Percentiles rank a stretch among this genome's conserved stretches.
Conservation (phyloP, 2,113 vertebrate species). For the Scytalopus superciliaris region DNA sequence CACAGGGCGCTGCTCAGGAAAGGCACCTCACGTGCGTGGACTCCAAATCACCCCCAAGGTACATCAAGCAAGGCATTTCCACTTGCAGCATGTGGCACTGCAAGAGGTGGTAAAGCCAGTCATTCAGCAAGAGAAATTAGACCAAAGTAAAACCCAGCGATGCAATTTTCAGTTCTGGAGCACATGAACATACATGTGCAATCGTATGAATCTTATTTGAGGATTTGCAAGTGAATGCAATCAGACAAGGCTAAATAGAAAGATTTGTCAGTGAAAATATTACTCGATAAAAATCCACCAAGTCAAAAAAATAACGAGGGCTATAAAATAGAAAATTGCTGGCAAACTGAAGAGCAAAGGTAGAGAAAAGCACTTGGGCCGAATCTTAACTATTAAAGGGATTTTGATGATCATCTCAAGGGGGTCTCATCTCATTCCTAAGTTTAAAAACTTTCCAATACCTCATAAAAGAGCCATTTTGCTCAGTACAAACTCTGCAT, state of each 20-base stretch:
- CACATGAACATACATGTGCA: background rate
- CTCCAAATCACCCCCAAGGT: background rate
- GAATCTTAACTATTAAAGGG: background rate
- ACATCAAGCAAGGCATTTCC: accelerated
- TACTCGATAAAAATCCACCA: background rate
- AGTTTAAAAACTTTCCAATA: slow-evolving; percentile 31
- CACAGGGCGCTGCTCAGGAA: background rate
- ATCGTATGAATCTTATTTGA: background rate
- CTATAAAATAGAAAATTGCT: background rate
- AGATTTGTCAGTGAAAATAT: background rate
- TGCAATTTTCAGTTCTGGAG: background rate
- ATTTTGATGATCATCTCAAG: slow-evolving; percentile 19
- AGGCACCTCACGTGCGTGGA: background rate
- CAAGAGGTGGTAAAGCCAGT: background rate
- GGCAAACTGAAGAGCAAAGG: background rate
- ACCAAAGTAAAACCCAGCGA: background rate
- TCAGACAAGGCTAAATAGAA: background rate
- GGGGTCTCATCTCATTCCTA: background rate
- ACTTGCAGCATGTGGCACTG: background rate
- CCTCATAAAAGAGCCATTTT: background rate
- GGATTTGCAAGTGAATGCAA: background rate
- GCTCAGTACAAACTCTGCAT: background rate
- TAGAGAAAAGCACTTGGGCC: background rate
- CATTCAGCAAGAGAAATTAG: background rate
- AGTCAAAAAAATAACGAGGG: background rate